phyloP scores from a whole-genome alignment of 2,113 vertebrate species.

The Nibea albiflora region DNA sequence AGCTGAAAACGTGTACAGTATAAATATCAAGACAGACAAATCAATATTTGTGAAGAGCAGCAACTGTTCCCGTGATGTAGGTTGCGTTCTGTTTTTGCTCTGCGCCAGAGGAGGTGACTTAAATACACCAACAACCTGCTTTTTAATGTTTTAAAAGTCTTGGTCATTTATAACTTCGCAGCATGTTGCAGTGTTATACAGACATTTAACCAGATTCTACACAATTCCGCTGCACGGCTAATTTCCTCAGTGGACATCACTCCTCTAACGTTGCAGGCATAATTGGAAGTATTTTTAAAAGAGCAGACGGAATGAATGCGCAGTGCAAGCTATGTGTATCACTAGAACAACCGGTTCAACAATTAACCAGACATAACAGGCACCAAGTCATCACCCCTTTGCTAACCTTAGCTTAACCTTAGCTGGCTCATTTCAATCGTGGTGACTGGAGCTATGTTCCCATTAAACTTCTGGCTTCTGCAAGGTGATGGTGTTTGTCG shows the following conservation, averaged over 20 bases:
- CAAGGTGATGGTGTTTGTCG: too few relatives aligned
- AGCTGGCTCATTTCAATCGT: too few relatives aligned
- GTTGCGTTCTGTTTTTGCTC: background rate
- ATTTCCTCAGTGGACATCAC: background rate
- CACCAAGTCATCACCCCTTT: too few relatives aligned
- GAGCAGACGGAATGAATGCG: too few relatives aligned
- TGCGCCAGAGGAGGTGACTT: background rate
- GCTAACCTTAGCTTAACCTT: too few relatives aligned
- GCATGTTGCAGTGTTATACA: background rate
- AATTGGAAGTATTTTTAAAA: too few relatives aligned
- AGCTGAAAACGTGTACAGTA: background rate
- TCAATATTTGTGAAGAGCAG: background rate
- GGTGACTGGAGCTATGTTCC: too few relatives aligned
- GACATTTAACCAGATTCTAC: background rate
- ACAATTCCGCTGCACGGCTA: background rate
- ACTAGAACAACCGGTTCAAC: too few relatives aligned
- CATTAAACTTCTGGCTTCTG: too few relatives aligned
- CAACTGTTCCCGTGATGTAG: background rate
- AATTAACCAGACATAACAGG: too few relatives aligned
- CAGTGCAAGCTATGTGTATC: too few relatives aligned
- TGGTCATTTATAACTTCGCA: background rate
- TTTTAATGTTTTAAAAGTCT: background rate
- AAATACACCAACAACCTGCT: conserved; percentile 3
- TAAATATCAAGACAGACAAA: background rate
- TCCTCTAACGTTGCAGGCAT: too few relatives aligned